Evolutionary conservation across 1,140 invertebrate species (phyloP).

Genomic region (Thalassaphorura encarpata): DNA sequence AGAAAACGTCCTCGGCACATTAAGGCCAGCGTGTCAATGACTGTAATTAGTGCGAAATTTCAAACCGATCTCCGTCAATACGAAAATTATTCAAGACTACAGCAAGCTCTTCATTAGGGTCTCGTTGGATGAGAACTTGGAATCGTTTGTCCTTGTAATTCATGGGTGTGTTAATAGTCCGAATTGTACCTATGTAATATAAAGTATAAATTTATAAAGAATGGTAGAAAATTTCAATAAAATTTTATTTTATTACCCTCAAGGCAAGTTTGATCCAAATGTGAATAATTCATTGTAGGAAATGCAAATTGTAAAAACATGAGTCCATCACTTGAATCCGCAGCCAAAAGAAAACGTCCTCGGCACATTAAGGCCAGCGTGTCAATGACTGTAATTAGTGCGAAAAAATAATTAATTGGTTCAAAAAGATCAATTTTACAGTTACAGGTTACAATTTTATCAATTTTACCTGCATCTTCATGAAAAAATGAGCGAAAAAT

Average conservation of each 20-base stretch:
- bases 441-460: neutral
- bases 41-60: too few species aligned
- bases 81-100: constrained; percentile 17
- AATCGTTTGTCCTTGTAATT: constrained; percentile 18
- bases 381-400: constrained; percentile 19
- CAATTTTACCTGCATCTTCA: constrained; percentile 5
- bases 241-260: constrained; percentile 9
- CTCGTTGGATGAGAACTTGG: constrained; percentile 19
- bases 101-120: constrained; percentile 9
- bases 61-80: constrained; percentile 18
- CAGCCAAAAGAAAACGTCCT: constrained; percentile 13
- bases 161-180: constrained; percentile 16
- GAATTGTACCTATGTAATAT: constrained; percentile 24
- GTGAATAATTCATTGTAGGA: constrained; percentile 20
- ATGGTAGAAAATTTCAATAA: too few species aligned
- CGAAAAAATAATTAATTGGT: neutral
- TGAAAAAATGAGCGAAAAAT: constrained; percentile 5
- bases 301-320: constrained; percentile 20
- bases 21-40: constrained; percentile 14
- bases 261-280: constrained; percentile 17
- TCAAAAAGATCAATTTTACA: neutral
- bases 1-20: constrained; percentile 12
- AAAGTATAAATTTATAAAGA: too few species aligned
- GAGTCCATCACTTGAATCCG: neutral
- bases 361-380: constrained; percentile 10